Percentiles rank a stretch among this genome's conserved stretches.
phyloP scores from a whole-genome alignment of 2,797 vertebrate genomes.

The Sebastes aleutianus region DNA sequence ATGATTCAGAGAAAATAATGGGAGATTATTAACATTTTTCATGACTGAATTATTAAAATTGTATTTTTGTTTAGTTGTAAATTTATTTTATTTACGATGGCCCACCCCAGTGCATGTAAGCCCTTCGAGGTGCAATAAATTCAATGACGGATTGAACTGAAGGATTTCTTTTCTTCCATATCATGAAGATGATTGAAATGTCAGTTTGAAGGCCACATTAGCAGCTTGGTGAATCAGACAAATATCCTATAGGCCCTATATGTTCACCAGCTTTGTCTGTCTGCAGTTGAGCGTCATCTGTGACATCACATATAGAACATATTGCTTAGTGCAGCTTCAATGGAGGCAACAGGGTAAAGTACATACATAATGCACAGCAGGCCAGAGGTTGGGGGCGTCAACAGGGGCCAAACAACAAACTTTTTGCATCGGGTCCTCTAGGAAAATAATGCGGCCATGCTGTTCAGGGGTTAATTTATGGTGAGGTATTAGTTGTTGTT shows the following conservation, averaged over 20 bases:
- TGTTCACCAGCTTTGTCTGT: not conserved
- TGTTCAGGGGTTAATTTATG: not conserved
- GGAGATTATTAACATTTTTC: conserved; percentile 81
- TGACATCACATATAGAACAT: not conserved
- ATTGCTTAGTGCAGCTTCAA: not conserved
- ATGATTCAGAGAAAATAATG: conserved; percentile 81
- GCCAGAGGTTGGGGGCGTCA: not conserved
- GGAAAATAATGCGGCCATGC: not conserved
- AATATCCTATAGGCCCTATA: no score
- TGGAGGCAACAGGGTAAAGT: not conserved
- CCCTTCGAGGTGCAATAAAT: conserved; percentile 99
- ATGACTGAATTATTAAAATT: conserved; percentile 84
- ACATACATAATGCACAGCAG: not conserved
- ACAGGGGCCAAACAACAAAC: not conserved
- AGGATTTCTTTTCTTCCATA: conserved; percentile 9
- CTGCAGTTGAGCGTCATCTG: not conserved
- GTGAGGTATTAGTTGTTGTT: not conserved
- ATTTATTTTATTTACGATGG: conserved; percentile 87
- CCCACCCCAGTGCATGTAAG: conserved; percentile 93
- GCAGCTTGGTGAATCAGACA: not conserved
- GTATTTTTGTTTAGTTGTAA: conserved; percentile 93
- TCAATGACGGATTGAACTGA: conserved; percentile 88
- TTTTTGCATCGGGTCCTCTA: not conserved
- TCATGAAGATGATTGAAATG: not conserved
- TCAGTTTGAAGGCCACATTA: not conserved